Evolutionary conservation across 2,797 vertebrate species (phyloP).

Genomic region (Danio kyathit): DNA sequence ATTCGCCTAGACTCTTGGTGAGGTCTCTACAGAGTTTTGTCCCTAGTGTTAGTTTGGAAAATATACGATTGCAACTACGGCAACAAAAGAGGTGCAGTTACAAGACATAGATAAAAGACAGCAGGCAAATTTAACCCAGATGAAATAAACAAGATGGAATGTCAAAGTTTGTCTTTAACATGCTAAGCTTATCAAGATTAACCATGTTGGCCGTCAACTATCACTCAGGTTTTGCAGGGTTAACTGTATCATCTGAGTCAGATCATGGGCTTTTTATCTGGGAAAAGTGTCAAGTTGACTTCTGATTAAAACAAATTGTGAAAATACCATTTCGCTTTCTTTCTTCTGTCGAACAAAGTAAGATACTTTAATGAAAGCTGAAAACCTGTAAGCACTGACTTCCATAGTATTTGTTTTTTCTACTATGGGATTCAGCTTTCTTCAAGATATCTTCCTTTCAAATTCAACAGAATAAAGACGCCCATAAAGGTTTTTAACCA

Average conservation of each 20-base stretch:
- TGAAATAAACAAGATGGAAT: not conserved
- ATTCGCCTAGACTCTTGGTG: conserved; percentile 35
- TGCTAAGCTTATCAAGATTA: not conserved
- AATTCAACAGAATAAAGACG: no score
- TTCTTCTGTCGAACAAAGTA: no score
- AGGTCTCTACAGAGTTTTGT: conserved; percentile 41
- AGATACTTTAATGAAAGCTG: no score
- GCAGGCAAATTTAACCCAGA: not conserved
- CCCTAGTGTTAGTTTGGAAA: conserved; percentile 25
- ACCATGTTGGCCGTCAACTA: not conserved
- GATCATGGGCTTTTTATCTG: not conserved
- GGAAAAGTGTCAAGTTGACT: no score
- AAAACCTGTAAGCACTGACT: no score
- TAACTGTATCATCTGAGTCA: not conserved
- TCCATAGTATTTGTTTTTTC: no score
- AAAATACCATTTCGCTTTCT: no score
- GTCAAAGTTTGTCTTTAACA: not conserved
- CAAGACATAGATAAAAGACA: not conserved
- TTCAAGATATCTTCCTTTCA: no score
- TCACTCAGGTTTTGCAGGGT: not conserved
- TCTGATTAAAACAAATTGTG: not conserved
- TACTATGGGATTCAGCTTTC: no score
- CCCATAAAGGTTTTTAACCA: no score
- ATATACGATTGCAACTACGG: conserved; percentile 26
- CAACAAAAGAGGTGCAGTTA: not conserved